Conservation (phyloP, 2,888 invertebrate species). For the Hydroisotoma schaefferi region DNA sequence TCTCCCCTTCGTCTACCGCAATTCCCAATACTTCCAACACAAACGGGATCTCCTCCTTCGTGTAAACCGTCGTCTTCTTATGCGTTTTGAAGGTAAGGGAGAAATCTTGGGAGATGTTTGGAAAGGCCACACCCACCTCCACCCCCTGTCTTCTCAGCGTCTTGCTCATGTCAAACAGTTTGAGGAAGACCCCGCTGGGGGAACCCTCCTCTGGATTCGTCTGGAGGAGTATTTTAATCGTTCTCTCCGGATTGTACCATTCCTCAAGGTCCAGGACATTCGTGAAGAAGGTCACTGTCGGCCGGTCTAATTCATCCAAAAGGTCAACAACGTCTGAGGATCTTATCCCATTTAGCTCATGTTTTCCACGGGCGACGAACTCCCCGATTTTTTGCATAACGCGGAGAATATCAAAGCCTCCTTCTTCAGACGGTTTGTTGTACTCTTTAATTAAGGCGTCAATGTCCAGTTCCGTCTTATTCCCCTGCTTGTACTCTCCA, state of each 20-base stretch:
- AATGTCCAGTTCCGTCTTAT: neutral
- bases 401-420: neutral
- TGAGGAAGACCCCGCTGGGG: constrained; percentile 10
- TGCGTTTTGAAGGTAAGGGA: constrained; percentile 7
- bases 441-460: neutral
- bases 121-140: constrained; percentile 17
- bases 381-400: neutral
- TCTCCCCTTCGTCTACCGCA: constrained; percentile 13
- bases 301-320: neutral
- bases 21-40: constrained; percentile 5
- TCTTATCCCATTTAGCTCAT: constrained; percentile 9
- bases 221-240: constrained; percentile 15
- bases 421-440: too few relatives aligned
- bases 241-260: constrained; percentile 11
- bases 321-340: constrained; percentile 4
- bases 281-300: constrained; percentile 3
- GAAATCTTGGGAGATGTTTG: constrained; percentile 14
- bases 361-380: neutral
- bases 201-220: neutral
- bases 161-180: constrained; percentile 9
- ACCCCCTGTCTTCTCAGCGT: constrained; percentile 4
- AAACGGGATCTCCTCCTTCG: constrained; percentile 9
- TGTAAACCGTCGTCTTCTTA: neutral
- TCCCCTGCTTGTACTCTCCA: neutral
- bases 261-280: constrained; percentile 16